phyloP scores from a whole-genome alignment of 2,113 vertebrate genomes.

The Phylloscopus trochilus region DNA sequence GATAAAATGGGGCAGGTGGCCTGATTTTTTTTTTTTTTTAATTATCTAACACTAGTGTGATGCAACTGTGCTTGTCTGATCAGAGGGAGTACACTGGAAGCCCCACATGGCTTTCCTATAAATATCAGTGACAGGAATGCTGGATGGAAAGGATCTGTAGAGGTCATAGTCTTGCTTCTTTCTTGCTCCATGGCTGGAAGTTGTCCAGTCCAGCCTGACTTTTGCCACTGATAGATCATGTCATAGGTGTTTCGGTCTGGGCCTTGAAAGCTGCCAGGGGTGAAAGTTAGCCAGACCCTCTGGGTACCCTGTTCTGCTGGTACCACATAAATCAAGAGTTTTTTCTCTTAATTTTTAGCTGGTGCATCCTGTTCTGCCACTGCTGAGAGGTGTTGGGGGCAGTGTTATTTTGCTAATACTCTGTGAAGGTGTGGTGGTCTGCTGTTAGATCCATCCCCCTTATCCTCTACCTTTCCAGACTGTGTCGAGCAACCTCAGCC shows the following conservation, averaged over 20 bases:
- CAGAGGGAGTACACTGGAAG: background rate
- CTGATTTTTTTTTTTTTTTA: background rate
- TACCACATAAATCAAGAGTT: background rate
- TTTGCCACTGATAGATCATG: background rate
- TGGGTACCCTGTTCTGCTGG: background rate
- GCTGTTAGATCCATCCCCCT: background rate
- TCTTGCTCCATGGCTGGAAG: background rate
- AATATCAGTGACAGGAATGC: background rate
- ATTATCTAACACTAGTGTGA: background rate
- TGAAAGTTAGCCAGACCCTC: background rate
- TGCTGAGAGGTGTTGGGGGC: background rate
- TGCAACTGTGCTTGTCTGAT: background rate
- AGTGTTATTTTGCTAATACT: background rate
- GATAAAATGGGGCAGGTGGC: background rate
- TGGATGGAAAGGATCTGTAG: background rate
- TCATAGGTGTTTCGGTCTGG: background rate
- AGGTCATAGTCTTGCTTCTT: background rate
- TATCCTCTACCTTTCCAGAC: background rate
- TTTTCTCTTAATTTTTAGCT: background rate
- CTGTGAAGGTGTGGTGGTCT: background rate
- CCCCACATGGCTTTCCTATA: background rate
- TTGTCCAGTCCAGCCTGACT: background rate
- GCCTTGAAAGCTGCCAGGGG: background rate
- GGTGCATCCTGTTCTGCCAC: background rate
- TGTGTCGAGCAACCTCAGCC: background rate